phyloP scores from a whole-genome alignment of 2,113 vertebrate species.

The Alexandromys fortis region DNA sequence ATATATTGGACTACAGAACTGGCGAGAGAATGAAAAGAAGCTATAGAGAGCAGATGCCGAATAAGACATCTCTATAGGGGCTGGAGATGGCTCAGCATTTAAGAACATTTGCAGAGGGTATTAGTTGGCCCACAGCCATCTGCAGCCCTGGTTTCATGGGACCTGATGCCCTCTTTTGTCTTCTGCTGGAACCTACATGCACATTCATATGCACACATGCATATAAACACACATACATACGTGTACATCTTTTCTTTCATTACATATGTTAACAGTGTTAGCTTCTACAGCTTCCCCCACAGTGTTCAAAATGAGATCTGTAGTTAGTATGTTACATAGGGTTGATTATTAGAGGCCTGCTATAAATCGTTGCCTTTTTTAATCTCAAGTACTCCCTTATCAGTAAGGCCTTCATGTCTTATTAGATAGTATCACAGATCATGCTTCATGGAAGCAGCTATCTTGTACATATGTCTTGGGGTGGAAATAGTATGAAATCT shows the following conservation, averaged over 20 bases:
- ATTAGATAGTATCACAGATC: constrained; percentile 39
- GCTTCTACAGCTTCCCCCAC: background rate
- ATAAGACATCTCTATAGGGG: background rate
- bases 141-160: too few relatives aligned
- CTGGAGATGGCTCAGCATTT: background rate
- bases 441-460: constrained; percentile 33
- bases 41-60: background rate
- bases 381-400: background rate
- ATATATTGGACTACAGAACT: background rate
- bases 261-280: background rate
- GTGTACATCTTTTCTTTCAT: background rate
- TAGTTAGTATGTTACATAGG: background rate
- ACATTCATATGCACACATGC: background rate
- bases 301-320: background rate
- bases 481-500: constrained; percentile 44
- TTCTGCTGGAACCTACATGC: background rate
- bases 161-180: background rate
- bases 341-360: background rate
- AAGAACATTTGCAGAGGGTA: background rate
- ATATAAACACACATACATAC: background rate
- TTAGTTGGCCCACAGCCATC: background rate
- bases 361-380: constrained; percentile 11
- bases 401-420: constrained; percentile 13
- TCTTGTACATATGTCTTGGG: background rate
- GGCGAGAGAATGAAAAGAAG: background rate